Evolutionary conservation across 2,888 invertebrate species (phyloP).

Genomic region (Amphipyra tragopoginis): DNA sequence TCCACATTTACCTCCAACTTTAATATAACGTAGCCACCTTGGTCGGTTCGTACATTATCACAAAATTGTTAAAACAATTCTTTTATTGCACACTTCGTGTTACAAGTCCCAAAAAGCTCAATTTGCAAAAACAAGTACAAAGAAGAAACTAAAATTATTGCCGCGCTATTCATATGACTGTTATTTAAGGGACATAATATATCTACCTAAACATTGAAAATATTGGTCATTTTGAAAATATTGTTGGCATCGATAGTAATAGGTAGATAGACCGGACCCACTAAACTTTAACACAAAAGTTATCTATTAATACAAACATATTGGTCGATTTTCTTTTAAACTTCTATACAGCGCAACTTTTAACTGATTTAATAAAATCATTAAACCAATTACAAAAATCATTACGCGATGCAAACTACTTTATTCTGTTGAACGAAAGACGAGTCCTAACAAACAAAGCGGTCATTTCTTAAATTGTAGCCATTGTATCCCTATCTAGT

Average conservation of each 20-base stretch:
- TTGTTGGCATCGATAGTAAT: constrained; percentile 4
- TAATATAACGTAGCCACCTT: constrained; percentile 26
- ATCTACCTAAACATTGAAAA: not conserved
- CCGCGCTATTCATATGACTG: not conserved
- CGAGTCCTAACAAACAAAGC: no score
- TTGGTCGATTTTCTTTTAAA: no score
- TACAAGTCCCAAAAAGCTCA: constrained; percentile 34
- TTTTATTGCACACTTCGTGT: constrained; percentile 24
- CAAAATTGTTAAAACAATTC: constrained; percentile 49
- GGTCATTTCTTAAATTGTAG: no score
- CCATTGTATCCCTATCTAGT: no score
- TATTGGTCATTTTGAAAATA: constrained; percentile 1
- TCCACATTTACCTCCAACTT: not conserved
- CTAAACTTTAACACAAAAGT: no score
- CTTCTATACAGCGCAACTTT: no score
- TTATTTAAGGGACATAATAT: no score
- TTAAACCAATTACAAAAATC: no score
- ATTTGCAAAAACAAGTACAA: constrained; percentile 21
- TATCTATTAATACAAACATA: no score
- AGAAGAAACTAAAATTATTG: not conserved
- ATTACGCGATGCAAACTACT: no score
- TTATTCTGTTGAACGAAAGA: no score
- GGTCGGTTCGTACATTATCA: constrained; percentile 53
- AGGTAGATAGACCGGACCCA: constrained; percentile 2
- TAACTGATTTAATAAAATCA: no score